phyloP scores from a whole-genome alignment of 2,113 vertebrate genomes.

The Laticauda laticaudata region DNA sequence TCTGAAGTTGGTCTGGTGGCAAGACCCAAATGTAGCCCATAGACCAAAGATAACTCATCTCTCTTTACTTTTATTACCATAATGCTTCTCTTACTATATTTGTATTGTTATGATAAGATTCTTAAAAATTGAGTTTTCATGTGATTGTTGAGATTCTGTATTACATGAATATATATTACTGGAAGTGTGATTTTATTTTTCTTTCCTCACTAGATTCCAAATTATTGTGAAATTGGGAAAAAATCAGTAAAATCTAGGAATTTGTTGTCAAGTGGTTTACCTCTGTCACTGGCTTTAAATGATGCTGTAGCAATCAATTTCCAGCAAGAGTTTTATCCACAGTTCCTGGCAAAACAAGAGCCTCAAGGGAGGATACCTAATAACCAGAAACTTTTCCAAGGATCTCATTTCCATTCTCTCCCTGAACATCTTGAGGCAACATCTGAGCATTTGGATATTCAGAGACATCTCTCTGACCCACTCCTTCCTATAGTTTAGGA shows the following conservation, averaged over 20 bases:
- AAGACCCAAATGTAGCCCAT: neutral
- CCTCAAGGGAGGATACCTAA: conserved; percentile 54
- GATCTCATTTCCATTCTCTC: conserved; percentile 84
- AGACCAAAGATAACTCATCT: neutral
- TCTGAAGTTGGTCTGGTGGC: neutral
- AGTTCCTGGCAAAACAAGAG: conserved; percentile 46
- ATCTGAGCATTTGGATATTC: conserved; percentile 76
- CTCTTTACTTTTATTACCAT: neutral
- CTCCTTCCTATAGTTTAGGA: conserved; percentile 82
- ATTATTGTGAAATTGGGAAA: conserved; percentile 69
- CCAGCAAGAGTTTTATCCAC: conserved; percentile 64
- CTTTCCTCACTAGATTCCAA: conserved; percentile 71
- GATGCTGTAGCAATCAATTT: conserved; percentile 70
- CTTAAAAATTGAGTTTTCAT: neutral
- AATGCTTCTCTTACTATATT: neutral
- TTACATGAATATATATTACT: neutral
- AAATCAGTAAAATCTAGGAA: conserved; percentile 72
- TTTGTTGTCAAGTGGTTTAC: conserved; percentile 73
- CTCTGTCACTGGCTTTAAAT: conserved; percentile 67
- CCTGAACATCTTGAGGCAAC: conserved; percentile 83
- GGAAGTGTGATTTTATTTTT: neutral
- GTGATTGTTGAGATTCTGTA: neutral
- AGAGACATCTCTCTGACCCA: conserved; percentile 87
- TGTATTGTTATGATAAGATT: neutral
- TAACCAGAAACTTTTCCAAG: conserved; percentile 67